Base-by-base conservation (phyloP, 2,113 vertebrate species). In the Lophura nycthemera region DNA sequence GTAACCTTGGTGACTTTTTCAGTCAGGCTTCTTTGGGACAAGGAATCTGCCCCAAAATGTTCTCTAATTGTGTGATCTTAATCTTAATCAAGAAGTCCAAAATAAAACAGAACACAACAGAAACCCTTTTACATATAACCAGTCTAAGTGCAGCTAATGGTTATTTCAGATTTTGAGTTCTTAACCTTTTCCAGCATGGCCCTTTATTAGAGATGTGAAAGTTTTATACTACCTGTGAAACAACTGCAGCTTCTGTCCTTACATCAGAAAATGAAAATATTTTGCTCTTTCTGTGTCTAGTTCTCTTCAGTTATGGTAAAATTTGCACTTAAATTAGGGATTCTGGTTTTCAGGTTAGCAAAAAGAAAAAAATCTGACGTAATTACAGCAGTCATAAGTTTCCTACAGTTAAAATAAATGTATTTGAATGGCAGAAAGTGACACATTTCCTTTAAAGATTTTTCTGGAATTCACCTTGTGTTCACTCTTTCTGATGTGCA, bases 391-490 rank as follows among this genome's bases (percentile, higher is more conserved):
- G 11, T 34, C 54, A 0, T 45, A 61, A 84, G 21, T 87, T 90
- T 79, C 71, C 50, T 67, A 72, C 43, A 63, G 59, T 70, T 24
- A 89, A 85, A 85, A 83, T 87, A 93, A 95, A 77, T 16, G 60
- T 22, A 66, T 3, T 73, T 63, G 38, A 87, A 67, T 50, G 48
- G 48, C 54, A 94, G 74, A 93, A 92, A 85, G 42, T 91, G 87
- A 73, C 67, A 70, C 20, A 73, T 80, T 93, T 94, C 80, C 64
- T 64, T 83, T 89, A 66, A 59, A 72, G 36, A 7, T 81, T 92
- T 90, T 86, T 90, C 48, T 89, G 78, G 87, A 91, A 91, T 93
- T 96, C 52, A 96, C 94, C 82, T 88, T 92, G 81, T 94, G 56
- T 87, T 92, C 89, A 52, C 50, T 34, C 45, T 66, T 8, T 66